Evolutionary conservation across 2,113 vertebrate species (phyloP).

Genomic region (Phasianus colchicus): DNA sequence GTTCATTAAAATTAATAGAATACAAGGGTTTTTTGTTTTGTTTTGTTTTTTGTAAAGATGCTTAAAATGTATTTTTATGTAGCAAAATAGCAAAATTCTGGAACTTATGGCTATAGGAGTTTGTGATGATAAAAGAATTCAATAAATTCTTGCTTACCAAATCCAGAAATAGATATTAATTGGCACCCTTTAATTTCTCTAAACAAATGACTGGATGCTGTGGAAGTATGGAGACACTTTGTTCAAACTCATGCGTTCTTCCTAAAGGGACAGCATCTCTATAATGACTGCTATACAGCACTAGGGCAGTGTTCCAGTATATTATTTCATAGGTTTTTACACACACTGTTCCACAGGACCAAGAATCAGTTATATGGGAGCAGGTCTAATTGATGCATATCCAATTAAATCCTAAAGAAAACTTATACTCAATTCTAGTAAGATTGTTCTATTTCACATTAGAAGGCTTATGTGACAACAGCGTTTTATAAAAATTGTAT

Average conservation of each 20-base stretch:
- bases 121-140: not conserved
- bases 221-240: not conserved
- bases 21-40: not conserved
- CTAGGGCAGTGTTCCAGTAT: not conserved
- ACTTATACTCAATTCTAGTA: not conserved
- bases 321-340: not conserved
- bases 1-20: not conserved
- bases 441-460: not conserved
- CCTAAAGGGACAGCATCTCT: not conserved
- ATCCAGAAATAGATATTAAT: not conserved
- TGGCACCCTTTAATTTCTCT: not conserved
- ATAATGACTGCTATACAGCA: not conserved
- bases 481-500: not conserved
- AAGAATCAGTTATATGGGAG: not conserved
- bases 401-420: not conserved
- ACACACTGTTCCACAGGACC: not conserved
- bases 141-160: not conserved
- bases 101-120: not conserved
- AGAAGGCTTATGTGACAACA: not conserved
- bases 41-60: not conserved
- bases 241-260: not conserved
- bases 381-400: not conserved
- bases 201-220: not conserved
- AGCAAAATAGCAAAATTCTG: not conserved
- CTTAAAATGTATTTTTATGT: not conserved